Percentiles rank a stretch among this genome's conserved stretches.
phyloP scores from a whole-genome alignment of 1,140 invertebrate genomes.

The Lycorma delicatula region DNA sequence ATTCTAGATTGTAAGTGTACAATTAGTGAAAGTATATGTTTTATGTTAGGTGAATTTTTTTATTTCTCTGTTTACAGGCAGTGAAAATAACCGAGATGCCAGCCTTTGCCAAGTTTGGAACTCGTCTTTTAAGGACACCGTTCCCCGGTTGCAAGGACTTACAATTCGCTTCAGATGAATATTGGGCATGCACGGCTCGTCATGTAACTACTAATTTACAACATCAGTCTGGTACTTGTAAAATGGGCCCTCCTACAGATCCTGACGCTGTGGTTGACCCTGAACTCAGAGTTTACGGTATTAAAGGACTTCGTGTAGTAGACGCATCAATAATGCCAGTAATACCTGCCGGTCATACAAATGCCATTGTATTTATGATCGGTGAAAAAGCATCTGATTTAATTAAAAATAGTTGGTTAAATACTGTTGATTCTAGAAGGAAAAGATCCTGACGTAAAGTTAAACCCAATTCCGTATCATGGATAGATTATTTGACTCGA shows the following conservation, averaged over 20 bases:
- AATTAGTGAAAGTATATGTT: too few relatives aligned
- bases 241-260: constrained; percentile 38
- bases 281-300: constrained; percentile 25
- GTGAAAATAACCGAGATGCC: constrained; percentile 50
- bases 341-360: constrained; percentile 41
- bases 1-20: too few relatives aligned
- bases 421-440: neutral
- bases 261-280: constrained; percentile 33
- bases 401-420: constrained; percentile 39
- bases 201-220: constrained; percentile 29
- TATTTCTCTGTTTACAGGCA: constrained; percentile 30
- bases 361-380: constrained; percentile 46
- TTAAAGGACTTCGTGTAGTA: constrained; percentile 23
- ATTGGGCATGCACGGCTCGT: constrained; percentile 37
- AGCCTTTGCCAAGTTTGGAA: constrained; percentile 45
- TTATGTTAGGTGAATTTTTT: neutral
- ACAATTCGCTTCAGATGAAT: constrained; percentile 35
- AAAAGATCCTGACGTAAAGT: neutral
- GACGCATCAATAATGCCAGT: constrained; percentile 42
- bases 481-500: neutral
- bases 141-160: constrained; percentile 25
- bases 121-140: constrained; percentile 17
- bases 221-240: constrained; percentile 38
- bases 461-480: neutral
- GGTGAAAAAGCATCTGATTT: constrained; percentile 47